A percentile compares a stretch with the other conserved stretches of the same genome.
Conservation (phyloP, 1,140 invertebrate genomes). For the Adelges cooleyi region DNA sequence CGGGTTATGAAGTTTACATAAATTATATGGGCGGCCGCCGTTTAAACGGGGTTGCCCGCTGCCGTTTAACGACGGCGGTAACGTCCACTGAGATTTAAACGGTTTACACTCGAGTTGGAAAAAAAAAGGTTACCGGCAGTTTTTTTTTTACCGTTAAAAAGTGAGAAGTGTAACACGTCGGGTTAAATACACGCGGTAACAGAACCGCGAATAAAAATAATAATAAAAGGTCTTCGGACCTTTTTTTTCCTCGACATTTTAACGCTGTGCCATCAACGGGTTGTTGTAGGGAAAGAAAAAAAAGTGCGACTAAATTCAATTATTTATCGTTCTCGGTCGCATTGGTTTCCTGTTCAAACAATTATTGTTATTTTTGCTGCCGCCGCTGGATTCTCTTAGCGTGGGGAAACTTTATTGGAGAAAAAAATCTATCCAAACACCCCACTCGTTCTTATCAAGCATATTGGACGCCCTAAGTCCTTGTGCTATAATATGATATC, state of each 20-base stretch:
- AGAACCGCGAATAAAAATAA: neutral
- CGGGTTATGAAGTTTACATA: too few relatives aligned
- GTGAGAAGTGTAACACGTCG: neutral
- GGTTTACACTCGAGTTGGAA: neutral
- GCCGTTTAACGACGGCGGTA: too few relatives aligned
- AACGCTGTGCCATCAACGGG: conserved; percentile 19
- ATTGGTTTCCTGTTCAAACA: conserved; percentile 7
- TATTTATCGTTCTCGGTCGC: conserved; percentile 8
- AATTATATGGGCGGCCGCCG: too few relatives aligned
- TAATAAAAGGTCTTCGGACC: neutral
- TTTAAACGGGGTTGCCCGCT: too few relatives aligned
- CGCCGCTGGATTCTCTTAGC: neutral
- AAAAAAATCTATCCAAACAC: conserved; percentile 4
- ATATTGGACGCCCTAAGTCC: too few relatives aligned
- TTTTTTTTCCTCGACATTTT: conserved; percentile 7
- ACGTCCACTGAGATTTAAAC: conserved; percentile 1
- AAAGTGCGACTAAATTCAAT: conserved; percentile 27
- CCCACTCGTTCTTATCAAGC: too few relatives aligned
- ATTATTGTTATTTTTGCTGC: too few relatives aligned
- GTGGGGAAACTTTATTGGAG: conserved; percentile 10
- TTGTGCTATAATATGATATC: too few relatives aligned
- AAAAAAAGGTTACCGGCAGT: conserved; percentile 11
- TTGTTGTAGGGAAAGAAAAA: neutral
- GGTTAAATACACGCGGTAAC: neutral
- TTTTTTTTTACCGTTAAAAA: neutral